Evolutionary conservation across 1,140 invertebrate species (phyloP), one percentile per base, ranked within the genome.

Genomic region (Micrasema longulum): DNA sequence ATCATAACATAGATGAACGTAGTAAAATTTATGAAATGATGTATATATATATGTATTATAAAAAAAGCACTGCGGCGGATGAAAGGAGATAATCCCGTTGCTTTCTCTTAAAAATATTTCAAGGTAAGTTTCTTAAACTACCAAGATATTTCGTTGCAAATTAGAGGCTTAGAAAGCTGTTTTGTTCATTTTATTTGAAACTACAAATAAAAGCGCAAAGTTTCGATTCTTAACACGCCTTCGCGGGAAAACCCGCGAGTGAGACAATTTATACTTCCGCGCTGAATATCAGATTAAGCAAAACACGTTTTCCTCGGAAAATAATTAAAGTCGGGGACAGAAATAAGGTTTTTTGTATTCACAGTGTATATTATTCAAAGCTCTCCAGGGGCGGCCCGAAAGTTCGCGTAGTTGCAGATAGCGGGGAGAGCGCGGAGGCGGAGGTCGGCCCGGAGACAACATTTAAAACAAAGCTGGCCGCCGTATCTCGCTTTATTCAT

Each of bases 401-500:
- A 65, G 47, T 72, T 65, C 55, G 62, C 20, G 22, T 23, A 52
- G 22, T 14, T 18, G 11, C 12, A 18, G n/a, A 52, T 22, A 26
- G 69, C 69, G 50, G 20, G 47, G 52, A 23, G 43, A 53, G 35
- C 48, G 48, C 53, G 66, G 53, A 55, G 43, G n/a, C n/a, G n/a
- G n/a, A 71, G 66, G 69, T 66, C 69, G 38, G 45, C 60, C 57
- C 68, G 52, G 69, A 65, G 48, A 72, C 65, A 66, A 72, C 63
- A 52, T 72, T 72, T 72, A 72, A 72, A 72, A 73, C 68, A 69
- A 73, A 73, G 66, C 71, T 64, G n/a, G 50, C 55, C 36, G 55
- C 55, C 68, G 64, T 73, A 67, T 73, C 71, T 69, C 65, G 55
- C 64, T 68, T 74, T 71, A 74, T 74, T 74, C 72, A 74, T 55